Conservation (phyloP, 1,140 invertebrate genomes). For the Bombus soroeensis region DNA sequence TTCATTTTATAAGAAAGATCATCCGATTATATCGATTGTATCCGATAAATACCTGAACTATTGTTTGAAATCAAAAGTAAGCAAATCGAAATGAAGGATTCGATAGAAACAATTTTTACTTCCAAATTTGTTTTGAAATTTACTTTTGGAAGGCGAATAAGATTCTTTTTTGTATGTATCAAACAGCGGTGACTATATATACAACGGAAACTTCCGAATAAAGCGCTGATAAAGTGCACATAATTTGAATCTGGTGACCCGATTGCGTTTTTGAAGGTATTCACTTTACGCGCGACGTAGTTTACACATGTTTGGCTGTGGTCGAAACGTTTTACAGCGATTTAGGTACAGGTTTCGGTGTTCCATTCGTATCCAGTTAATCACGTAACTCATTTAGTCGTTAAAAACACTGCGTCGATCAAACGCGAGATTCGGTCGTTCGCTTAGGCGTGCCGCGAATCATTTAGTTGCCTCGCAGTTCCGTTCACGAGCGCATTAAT, state of each 20-base stretch:
- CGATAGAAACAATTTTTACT: too few relatives aligned
- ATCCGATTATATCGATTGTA: too few relatives aligned
- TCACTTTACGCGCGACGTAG: background rate
- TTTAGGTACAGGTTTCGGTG: conserved; percentile 17
- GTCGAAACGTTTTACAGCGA: conserved; percentile 15
- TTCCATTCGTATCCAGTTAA: conserved; percentile 6
- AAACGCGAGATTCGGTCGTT: conserved; percentile 62
- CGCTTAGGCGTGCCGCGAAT: conserved; percentile 60
- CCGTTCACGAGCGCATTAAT: conserved; percentile 40
- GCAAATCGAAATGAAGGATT: too few relatives aligned
- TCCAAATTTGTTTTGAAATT: background rate
- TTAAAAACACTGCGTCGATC: conserved; percentile 61
- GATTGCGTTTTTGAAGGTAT: background rate
- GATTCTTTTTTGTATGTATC: too few relatives aligned
- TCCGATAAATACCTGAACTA: too few relatives aligned
- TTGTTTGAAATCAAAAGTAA: too few relatives aligned
- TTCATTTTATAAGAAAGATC: too few relatives aligned
- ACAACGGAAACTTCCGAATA: background rate
- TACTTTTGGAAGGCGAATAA: background rate
- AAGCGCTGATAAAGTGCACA: too few relatives aligned
- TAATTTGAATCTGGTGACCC: background rate
- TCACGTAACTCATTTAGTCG: conserved; percentile 31
- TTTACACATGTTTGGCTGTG: background rate
- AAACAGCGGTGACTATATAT: too few relatives aligned
- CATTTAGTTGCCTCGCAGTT: conserved; percentile 54